Evolutionary conservation across 2,888 invertebrate species (phyloP).

Genomic region (Drosophila borborema): DNA sequence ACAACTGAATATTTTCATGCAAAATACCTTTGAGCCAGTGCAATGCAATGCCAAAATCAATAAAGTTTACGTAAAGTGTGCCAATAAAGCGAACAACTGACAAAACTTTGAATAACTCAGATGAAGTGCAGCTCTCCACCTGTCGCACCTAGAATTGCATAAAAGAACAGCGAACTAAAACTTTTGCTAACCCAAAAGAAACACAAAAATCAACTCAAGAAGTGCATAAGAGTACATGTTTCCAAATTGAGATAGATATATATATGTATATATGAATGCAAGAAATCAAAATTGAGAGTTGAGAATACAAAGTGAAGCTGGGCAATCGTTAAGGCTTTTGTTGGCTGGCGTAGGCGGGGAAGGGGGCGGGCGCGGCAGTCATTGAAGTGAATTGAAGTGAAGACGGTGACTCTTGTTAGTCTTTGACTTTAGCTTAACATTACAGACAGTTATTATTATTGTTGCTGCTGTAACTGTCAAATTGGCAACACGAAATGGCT

Average conservation of each 20-base stretch:
- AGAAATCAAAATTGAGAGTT: conserved; percentile 22
- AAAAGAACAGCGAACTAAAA: conserved; percentile 15
- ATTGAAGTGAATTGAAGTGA: conserved; percentile 14
- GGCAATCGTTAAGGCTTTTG: conserved; percentile 44
- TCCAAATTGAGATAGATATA: conserved; percentile 18
- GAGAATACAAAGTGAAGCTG: conserved; percentile 34
- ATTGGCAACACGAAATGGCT: conserved; percentile 32
- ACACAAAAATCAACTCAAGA: conserved; percentile 38
- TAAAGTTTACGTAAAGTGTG: conserved; percentile 47
- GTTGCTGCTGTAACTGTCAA: conserved; percentile 28
- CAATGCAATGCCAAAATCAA: conserved; percentile 41
- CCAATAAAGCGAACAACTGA: conserved; percentile 57
- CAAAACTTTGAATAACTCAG: conserved; percentile 54
- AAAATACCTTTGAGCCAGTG: conserved; percentile 17
- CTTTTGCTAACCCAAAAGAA: conserved; percentile 31
- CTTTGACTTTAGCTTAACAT: conserved; percentile 65
- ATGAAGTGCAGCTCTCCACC: conserved; percentile 1
- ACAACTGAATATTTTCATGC: conserved; percentile 13
- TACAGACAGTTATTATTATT: conserved; percentile 27
- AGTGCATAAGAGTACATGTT: conserved; percentile 38
- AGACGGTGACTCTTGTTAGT: conserved; percentile 49
- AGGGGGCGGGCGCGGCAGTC: background rate
- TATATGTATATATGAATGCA: conserved; percentile 1
- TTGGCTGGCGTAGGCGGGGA: background rate
- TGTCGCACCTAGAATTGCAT: background rate